These are phyloP conservation scores for Psilopsiagon aymara DNA, from an alignment of 2,113 vertebrate genomes.

Conservation along the genomic window DNA sequence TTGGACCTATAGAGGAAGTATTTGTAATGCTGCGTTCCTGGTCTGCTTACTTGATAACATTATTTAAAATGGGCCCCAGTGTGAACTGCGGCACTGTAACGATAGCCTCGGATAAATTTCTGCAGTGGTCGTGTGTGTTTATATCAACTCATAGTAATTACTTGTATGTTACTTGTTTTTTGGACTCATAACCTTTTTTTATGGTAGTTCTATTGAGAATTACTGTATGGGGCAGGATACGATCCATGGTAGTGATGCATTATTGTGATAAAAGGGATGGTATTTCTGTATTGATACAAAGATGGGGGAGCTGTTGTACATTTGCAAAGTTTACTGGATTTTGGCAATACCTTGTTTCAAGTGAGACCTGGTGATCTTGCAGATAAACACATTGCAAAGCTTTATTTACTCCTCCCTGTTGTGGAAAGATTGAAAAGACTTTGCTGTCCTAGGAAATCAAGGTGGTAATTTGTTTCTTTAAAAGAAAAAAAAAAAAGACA, in stretches of 20 bases:
- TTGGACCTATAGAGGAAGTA: background rate
- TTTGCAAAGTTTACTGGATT: background rate
- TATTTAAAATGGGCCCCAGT: background rate
- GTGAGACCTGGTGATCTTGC: background rate
- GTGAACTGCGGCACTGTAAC: background rate
- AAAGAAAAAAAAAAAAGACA: background rate
- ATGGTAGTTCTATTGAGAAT: background rate
- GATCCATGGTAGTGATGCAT: background rate
- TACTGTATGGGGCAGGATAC: background rate
- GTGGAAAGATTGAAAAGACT: background rate
- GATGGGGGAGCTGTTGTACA: background rate
- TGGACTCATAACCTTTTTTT: background rate
- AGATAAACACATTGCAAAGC: background rate
- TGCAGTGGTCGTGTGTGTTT: rapidly evolving
- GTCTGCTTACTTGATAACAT: background rate
- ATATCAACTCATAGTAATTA: background rate
- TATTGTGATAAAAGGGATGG: background rate
- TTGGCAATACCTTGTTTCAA: background rate
- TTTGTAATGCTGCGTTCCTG: background rate
- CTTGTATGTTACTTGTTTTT: background rate
- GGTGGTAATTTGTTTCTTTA: background rate
- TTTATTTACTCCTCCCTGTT: background rate
- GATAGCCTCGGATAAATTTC: background rate
- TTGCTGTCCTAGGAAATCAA: background rate
- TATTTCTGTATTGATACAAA: background rate